Percentiles rank a stretch among this genome's conserved stretches.
These are phyloP conservation scores for Synodontis membranacea DNA, from an alignment of 2,113 vertebrate genomes.

Conservation along the genomic window DNA sequence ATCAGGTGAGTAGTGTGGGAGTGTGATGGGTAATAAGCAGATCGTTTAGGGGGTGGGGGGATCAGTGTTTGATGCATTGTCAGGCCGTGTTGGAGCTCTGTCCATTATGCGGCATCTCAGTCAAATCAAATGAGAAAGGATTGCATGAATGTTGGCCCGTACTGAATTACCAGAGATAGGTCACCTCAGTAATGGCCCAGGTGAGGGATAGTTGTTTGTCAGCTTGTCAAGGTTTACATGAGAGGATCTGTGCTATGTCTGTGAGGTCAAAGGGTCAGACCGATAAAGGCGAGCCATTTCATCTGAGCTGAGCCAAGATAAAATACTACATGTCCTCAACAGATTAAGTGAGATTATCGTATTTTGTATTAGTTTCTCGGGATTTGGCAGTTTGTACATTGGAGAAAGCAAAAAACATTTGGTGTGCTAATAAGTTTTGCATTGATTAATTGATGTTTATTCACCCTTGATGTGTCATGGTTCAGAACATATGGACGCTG, in stretches of 20 bases:
- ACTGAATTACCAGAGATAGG: constrained; percentile 42
- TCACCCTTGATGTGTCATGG: constrained; percentile 62
- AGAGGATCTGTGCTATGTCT: constrained; percentile 33
- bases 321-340: constrained; percentile 3
- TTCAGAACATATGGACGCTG: constrained; percentile 19
- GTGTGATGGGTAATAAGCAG: constrained; percentile 41
- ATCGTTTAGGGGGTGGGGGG: constrained; percentile 22
- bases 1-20: constrained; percentile 38
- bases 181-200: constrained; percentile 14
- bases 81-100: constrained; percentile 12
- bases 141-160: constrained; percentile 31
- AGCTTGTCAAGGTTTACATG: constrained; percentile 42
- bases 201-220: constrained; percentile 46
- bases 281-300: constrained; percentile 41
- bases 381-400: constrained; percentile 23
- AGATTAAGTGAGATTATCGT: constrained; percentile 14
- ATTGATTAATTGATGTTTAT: constrained; percentile 60
- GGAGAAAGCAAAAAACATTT: constrained; percentile 53
- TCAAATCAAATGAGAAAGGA: constrained; percentile 42
- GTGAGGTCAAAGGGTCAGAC: constrained; percentile 39
- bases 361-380: constrained; percentile 14
- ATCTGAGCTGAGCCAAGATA: constrained; percentile 6
- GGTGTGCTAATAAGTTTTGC: constrained; percentile 55
- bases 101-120: constrained; percentile 35
- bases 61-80: constrained; percentile 29